A percentile compares a stretch with the other conserved stretches of the same genome.
Conservation (phyloP, 2,113 vertebrate genomes). For the Chloebia gouldiae region DNA sequence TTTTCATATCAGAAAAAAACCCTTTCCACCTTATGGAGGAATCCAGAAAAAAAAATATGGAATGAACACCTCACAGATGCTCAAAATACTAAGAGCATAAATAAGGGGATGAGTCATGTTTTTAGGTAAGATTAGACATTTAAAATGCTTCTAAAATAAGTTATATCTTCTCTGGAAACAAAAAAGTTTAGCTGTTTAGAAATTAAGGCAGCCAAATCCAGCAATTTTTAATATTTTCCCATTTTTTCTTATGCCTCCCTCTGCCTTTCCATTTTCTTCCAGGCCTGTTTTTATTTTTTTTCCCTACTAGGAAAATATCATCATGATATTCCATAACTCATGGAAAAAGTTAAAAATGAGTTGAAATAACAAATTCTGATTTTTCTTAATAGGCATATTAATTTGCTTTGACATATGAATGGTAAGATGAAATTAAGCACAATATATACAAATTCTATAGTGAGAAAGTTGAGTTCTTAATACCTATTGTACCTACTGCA, state of each 20-base stretch:
- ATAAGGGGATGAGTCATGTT: neutral
- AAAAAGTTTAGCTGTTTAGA: neutral
- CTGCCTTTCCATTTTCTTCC: neutral
- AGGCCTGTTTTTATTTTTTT: neutral
- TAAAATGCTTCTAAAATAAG: neutral
- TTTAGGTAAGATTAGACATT: neutral
- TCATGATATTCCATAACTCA: neutral
- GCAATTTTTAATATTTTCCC: neutral
- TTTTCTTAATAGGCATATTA: neutral
- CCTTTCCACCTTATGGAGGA: neutral
- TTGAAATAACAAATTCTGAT: neutral
- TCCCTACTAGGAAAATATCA: neutral
- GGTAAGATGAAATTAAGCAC: neutral
- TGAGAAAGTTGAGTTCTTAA: neutral
- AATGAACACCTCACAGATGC: neutral
- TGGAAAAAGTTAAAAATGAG: neutral
- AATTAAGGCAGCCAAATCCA: neutral
- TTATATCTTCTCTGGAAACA: neutral
- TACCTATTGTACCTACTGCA: neutral
- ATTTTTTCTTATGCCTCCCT: neutral
- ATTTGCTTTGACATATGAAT: neutral
- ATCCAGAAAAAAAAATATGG: neutral
- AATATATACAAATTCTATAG: neutral
- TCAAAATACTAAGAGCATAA: neutral
- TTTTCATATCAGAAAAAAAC: neutral